Evolutionary conservation across 2,888 invertebrate species (phyloP).

Genomic region (Therioaphis trifolii): DNA sequence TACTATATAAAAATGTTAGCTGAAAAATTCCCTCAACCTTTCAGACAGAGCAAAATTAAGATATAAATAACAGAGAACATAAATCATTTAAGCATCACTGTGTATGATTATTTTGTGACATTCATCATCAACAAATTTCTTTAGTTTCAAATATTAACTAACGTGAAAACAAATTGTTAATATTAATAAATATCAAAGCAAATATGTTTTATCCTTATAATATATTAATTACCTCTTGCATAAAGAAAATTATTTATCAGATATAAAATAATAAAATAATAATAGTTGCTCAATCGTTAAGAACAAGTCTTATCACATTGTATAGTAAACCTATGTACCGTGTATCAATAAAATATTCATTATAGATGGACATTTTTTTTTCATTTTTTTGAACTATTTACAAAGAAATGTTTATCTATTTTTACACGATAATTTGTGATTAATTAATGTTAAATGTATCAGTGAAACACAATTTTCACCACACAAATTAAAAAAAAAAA

Average conservation of each 20-base stretch:
- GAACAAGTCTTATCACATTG: constrained; percentile 46
- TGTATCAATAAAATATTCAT: constrained; percentile 33
- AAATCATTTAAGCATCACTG: neutral
- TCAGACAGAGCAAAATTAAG: neutral
- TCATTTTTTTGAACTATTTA: constrained; percentile 12
- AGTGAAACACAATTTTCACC: constrained; percentile 18
- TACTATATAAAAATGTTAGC: neutral
- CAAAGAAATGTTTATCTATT: neutral
- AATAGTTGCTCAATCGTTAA: constrained; percentile 25
- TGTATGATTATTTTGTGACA: neutral
- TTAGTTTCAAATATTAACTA: neutral
- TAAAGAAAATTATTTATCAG: constrained; percentile 7
- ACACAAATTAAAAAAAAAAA: neutral
- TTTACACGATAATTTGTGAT: neutral
- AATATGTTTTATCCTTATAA: constrained; percentile 19
- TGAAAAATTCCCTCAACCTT: neutral
- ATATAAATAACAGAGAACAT: neutral
- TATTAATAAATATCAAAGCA: constrained; percentile 14
- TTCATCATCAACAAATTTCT: neutral
- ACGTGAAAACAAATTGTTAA: neutral
- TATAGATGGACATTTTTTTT: neutral
- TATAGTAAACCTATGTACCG: constrained; percentile 44
- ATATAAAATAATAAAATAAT: constrained; percentile 35
- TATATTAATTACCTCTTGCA: constrained; percentile 30
- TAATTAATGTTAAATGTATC: neutral